phyloP scores from a whole-genome alignment of 2,113 vertebrate species.

The Neoarius graeffei region DNA sequence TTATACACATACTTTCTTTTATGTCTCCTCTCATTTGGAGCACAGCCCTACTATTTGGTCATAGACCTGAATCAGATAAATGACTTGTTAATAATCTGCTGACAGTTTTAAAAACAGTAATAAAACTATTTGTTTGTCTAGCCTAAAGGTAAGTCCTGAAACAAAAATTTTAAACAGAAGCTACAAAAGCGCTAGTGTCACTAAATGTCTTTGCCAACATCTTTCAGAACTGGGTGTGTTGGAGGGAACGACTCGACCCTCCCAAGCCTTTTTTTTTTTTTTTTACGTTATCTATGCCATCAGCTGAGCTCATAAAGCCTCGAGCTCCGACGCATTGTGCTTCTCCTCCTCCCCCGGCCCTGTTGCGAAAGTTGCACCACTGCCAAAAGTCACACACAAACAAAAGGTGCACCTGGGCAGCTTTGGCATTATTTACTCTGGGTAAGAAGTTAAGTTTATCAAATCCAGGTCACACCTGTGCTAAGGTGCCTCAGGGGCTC shows the following conservation, averaged over 20 bases:
- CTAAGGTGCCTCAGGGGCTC: constrained; percentile 63
- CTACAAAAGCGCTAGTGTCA: constrained; percentile 21
- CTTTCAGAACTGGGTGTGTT: constrained; percentile 29
- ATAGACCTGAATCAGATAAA: constrained; percentile 18
- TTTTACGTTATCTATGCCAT: constrained; percentile 52
- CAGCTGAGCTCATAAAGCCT: constrained; percentile 51
- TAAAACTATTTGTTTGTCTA: constrained; percentile 26
- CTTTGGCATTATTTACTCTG: constrained; percentile 68
- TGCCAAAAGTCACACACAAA: constrained; percentile 68
- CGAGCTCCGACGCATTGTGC: constrained; percentile 56
- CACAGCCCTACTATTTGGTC: neutral
- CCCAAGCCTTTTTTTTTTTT: constrained; percentile 26
- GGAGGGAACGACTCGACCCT: constrained; percentile 10
- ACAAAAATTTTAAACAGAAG: neutral
- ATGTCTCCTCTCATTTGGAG: constrained; percentile 3
- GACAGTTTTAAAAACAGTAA: constrained; percentile 38
- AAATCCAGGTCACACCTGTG: constrained; percentile 79
- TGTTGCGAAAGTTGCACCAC: constrained; percentile 67
- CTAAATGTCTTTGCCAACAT: constrained; percentile 23
- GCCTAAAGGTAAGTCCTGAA: constrained; percentile 16
- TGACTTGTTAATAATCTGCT: constrained; percentile 38
- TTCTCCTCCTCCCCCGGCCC: constrained; percentile 27
- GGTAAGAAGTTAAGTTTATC: constrained; percentile 77
- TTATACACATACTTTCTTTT: constrained; percentile 5
- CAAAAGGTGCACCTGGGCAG: constrained; percentile 77